Evolutionary conservation across 2,113 vertebrate genomes (phyloP).

Genomic region (Pardalotus punctatus): DNA sequence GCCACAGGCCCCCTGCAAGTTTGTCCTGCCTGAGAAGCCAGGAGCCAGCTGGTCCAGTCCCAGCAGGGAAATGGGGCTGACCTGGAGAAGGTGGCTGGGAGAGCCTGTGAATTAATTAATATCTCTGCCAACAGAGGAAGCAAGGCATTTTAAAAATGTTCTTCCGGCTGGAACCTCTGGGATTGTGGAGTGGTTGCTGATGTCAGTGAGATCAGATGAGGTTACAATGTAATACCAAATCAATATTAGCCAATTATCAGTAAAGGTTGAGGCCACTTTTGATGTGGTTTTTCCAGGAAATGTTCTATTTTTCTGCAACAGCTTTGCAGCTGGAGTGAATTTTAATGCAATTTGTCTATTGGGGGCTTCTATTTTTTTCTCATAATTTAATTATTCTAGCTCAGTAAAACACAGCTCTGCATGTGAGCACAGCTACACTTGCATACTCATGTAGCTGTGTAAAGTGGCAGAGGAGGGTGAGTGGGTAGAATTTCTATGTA

Average conservation of each 20-base stretch:
- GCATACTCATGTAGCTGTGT: neutral
- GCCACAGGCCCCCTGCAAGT: neutral
- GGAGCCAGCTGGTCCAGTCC: constrained; percentile 25
- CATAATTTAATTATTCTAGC: neutral
- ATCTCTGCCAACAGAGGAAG: constrained; percentile 13
- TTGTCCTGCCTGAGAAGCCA: neutral
- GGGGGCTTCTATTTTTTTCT: neutral
- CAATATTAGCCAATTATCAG: constrained; percentile 58
- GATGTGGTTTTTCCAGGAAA: constrained; percentile 7
- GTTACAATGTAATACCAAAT: constrained; percentile 45
- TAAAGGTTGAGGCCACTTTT: constrained; percentile 35
- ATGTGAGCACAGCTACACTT: neutral
- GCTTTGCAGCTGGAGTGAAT: constrained; percentile 1
- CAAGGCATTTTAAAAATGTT: neutral
- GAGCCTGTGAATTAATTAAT: constrained; percentile 38
- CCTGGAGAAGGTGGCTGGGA: constrained; percentile 28
- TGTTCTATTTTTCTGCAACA: constrained; percentile 21
- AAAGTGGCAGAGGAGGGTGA: neutral
- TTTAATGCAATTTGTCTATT: constrained; percentile 9
- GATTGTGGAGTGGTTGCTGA: neutral
- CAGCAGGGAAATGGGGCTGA: constrained; percentile 15
- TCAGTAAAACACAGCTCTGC: neutral
- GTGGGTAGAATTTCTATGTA: neutral
- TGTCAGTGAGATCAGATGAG: constrained; percentile 40
- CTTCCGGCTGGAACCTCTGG: constrained; percentile 27